Evolutionary conservation across 2,113 vertebrate species (phyloP), one percentile per base, ranked within the genome.

Genomic region (Mionectes macconnelli): DNA sequence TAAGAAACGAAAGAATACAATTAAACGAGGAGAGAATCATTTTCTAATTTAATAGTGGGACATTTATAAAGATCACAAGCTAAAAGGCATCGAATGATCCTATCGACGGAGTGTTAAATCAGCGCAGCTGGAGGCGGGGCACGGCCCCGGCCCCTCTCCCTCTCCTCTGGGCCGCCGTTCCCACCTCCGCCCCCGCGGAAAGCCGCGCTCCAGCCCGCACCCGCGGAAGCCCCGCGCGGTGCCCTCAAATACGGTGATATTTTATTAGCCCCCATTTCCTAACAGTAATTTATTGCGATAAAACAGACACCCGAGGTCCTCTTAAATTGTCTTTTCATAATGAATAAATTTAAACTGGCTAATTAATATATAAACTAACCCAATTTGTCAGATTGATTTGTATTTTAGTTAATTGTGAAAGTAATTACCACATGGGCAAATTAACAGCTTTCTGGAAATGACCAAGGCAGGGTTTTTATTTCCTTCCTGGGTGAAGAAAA

Each of bases 351-450:
- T 98, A 98, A 98, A 89, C 84, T 12, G 98, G 97, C 98, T 99
- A 99, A 99, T 99, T 99, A 99, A 99, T 99, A 99, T 99, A 99
- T 99, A 99, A 99, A 99, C 98, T 99, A 98, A 98, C 97, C 97
- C 98, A 60, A 99, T 99, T 99, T 99, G 99, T 99, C 99, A 99
- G 97, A 92, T 98, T 99, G 99, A 99, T 99, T 99, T 99, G 99
- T 99, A 99, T 99, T 99, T 99, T 97, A 99, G 98, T 99, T 99
- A 99, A 99, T 99, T 99, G 99, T 99, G 98, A 99, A 99, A 98
- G 99, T 99, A 99, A 99, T 99, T 99, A 99, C 98, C 98, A 98
- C 98, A 97, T 35, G 98, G 97, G 98, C 98, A 98, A 99, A 99
- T 99, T 98, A 99, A 99, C 98, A 99, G 99, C 98, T 99, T 98